A percentile compares a stretch with the other conserved stretches of the same genome.
phyloP scores from a whole-genome alignment of 2,888 invertebrate species.

The Drosophila falleni region DNA sequence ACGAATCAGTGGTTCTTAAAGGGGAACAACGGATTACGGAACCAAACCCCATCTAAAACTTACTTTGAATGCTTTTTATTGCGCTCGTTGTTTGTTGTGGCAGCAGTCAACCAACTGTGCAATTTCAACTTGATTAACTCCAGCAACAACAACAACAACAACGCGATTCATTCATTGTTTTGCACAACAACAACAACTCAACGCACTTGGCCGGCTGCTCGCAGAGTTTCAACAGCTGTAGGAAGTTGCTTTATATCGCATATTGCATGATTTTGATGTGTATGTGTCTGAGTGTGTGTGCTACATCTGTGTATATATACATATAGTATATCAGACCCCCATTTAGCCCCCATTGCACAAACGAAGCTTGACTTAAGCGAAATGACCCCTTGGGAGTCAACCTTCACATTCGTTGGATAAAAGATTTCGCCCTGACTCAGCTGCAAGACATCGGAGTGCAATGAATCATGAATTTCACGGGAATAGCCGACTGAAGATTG shows the following conservation, averaged over 20 bases:
- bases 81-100: constrained; percentile 52
- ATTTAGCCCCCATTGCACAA: constrained; percentile 51
- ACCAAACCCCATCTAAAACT: constrained; percentile 18
- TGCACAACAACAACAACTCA: constrained; percentile 48
- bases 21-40: constrained; percentile 8
- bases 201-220: constrained; percentile 63
- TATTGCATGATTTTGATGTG: constrained; percentile 18
- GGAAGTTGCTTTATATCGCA: constrained; percentile 62
- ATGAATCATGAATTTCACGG: constrained; percentile 2
- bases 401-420: constrained; percentile 41
- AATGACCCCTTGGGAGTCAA: constrained; percentile 61
- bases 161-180: constrained; percentile 70
- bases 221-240: constrained; percentile 65
- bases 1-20: constrained; percentile 5
- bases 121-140: constrained; percentile 67
- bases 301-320: constrained; percentile 6
- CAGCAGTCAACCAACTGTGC: constrained; percentile 72
- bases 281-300: constrained; percentile 10
- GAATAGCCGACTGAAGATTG: background rate
- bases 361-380: constrained; percentile 64
- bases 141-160: constrained; percentile 30
- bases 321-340: constrained; percentile 14
- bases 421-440: constrained; percentile 11
- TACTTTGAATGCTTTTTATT: constrained; percentile 35
- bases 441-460: constrained; percentile 20